Conservation (phyloP, 2,888 invertebrate species). For the Ectemnius cavifrons region DNA sequence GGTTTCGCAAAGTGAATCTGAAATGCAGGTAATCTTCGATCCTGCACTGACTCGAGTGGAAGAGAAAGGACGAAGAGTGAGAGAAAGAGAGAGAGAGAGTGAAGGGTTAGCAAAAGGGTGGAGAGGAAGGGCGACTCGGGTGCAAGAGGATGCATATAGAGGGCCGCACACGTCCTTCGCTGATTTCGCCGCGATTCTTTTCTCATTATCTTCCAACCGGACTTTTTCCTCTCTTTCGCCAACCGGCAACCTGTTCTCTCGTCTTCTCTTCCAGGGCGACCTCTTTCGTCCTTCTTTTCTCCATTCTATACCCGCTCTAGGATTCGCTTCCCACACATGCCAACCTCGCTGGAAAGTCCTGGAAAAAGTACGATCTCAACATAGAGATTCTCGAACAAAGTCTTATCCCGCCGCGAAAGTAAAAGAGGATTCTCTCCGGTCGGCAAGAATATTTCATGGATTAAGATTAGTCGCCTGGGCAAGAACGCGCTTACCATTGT, state of each 20-base stretch:
- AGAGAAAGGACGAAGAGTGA: constrained; percentile 19
- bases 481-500: constrained; percentile 38
- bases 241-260: constrained; percentile 19
- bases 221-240: constrained; percentile 42
- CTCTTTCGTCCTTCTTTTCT: neutral
- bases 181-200: constrained; percentile 43
- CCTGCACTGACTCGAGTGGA: constrained; percentile 34
- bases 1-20: constrained; percentile 55
- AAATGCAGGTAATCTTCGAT: constrained; percentile 57
- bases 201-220: constrained; percentile 48
- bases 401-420: neutral
- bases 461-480: constrained; percentile 57
- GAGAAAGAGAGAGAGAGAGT: neutral
- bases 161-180: constrained; percentile 41
- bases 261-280: neutral
- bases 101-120: too few relatives aligned
- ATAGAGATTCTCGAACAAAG: neutral
- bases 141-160: constrained; percentile 38
- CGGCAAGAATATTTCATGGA: constrained; percentile 62
- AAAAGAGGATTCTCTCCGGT: constrained; percentile 48
- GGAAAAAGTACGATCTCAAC: too few relatives aligned
- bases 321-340: neutral
- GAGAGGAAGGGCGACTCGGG: constrained; percentile 28
- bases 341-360: too few relatives aligned
- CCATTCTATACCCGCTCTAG: neutral